Percentiles rank a stretch among this genome's conserved stretches.
Evolutionary conservation across 2,888 invertebrate genomes (phyloP).

Genomic region (Scaptodrosophila latifasciaeformis): DNA sequence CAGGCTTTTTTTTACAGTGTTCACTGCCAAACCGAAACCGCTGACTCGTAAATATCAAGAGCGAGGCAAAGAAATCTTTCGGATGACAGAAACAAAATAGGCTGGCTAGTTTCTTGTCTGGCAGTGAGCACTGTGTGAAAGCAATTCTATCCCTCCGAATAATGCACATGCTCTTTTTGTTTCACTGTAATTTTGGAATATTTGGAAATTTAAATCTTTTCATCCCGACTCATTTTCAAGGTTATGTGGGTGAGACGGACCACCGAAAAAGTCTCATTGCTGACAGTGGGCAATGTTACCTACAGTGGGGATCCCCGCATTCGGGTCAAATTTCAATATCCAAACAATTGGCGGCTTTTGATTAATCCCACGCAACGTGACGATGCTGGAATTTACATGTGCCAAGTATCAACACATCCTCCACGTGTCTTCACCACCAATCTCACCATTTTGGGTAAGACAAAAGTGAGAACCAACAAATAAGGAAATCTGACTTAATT

Average conservation of each 20-base stretch:
- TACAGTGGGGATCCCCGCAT: conserved; percentile 81
- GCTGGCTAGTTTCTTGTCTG: neutral
- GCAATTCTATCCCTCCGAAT: too few species aligned
- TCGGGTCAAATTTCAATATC: conserved; percentile 81
- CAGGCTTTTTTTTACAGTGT: too few species aligned
- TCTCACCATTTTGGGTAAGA: conserved; percentile 83
- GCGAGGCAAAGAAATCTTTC: too few species aligned
- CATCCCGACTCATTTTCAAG: too few species aligned
- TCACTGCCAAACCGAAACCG: too few species aligned
- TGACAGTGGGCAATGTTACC: conserved; percentile 80
- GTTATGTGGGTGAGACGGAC: conserved; percentile 83
- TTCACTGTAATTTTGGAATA: neutral
- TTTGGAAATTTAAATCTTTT: neutral
- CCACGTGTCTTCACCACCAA: conserved; percentile 85
- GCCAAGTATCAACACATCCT: conserved; percentile 88
- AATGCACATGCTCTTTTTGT: too few species aligned
- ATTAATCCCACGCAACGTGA: conserved; percentile 83
- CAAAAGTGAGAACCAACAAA: neutral
- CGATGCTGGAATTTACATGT: conserved; percentile 85
- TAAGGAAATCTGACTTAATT: neutral
- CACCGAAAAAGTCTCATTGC: conserved; percentile 79
- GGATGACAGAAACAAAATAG: neutral
- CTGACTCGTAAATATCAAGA: too few species aligned
- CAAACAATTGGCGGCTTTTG: conserved; percentile 82
- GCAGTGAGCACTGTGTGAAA: too few species aligned